phyloP scores from a whole-genome alignment of 2,113 vertebrate genomes.

The Onychorhynchus coronatus region DNA sequence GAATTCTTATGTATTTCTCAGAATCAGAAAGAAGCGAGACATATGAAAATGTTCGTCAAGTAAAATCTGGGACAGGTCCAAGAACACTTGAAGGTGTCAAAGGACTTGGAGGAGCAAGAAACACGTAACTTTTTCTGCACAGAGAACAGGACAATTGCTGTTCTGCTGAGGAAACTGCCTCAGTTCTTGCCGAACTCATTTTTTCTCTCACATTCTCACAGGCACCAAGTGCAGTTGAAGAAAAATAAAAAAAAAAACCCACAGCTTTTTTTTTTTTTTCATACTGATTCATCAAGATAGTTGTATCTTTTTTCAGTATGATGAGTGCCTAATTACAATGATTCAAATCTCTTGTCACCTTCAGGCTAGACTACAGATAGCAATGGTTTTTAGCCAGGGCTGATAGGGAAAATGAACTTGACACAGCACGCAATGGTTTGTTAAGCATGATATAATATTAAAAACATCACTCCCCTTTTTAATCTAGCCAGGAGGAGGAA shows the following conservation, averaged over 20 bases:
- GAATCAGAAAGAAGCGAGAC: not conserved
- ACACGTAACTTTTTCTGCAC: not conserved
- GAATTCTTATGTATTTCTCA: not conserved
- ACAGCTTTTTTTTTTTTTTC: not conserved
- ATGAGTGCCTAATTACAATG: slow-evolving; percentile 61
- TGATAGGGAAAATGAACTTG: slow-evolving; percentile 54
- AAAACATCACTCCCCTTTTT: slow-evolving; percentile 37
- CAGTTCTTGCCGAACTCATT: not conserved
- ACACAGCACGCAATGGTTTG: slow-evolving; percentile 54
- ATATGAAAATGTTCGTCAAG: not conserved
- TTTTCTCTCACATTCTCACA: not conserved
- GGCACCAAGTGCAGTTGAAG: not conserved
- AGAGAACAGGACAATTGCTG: not conserved
- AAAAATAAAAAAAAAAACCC: not conserved
- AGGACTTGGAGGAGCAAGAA: not conserved
- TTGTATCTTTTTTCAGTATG: slow-evolving; percentile 47
- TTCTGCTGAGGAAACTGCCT: not conserved
- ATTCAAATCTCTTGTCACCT: slow-evolving; percentile 66
- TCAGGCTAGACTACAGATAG: slow-evolving; percentile 59
- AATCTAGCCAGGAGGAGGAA: slow-evolving; percentile 45
- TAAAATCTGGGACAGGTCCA: not conserved
- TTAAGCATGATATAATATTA: slow-evolving; percentile 47
- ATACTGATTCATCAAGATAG: slow-evolving; percentile 16
- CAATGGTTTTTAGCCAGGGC: slow-evolving; percentile 37
- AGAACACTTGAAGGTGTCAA: slow-evolving; percentile 5